Base-by-base conservation (phyloP, 1,140 invertebrate genomes). In the Homarus americanus region DNA sequence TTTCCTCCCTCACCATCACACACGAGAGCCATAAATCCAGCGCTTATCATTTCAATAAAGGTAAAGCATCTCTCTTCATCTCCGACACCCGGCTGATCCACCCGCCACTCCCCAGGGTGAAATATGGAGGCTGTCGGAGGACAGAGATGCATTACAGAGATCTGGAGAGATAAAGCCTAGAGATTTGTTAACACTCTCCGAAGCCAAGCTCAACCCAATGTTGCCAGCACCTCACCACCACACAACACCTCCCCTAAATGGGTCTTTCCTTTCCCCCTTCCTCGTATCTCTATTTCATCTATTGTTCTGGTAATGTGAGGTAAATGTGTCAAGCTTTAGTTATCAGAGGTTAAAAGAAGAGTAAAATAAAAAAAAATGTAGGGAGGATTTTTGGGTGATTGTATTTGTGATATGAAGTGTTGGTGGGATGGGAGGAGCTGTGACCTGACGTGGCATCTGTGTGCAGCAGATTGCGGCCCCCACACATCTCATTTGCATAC, bases 31-130 rank as follows among this genome's bases (percentile, higher is more conserved):
- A n/a, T 44, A 41, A 34, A 40, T 79, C 78, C 78, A 28, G 2
- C n/a, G 78, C 78, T 79, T 79, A 79, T 79, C 78, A 79, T 79
- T 79, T 79, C 78, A 79, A 79, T 79, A 79, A 79, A 24, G 41
- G 15, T 28, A 32, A n/a, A 79, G 78, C 41, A 79, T 79, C 78
- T 12, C 78, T 49, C 78, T 79, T 79, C 78, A 49, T 79, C 41
- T 79, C 41, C 41, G 41, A 20, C 41, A 49, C 41, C 78, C 40
- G 15, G 32, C 38, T 49, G 78, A 79, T 79, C 78, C 40, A 41
- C 17, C 40, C 24, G 32, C 24, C 63, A 32, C 63, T 66, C 63
- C 24, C 63, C 53, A 2, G 78, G 78, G 41, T 79, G 78, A 79
- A 79, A 79, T 79, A 79, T 79, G 41, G 78, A 41, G 28, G 41